These are phyloP conservation scores for Columba livia DNA, from an alignment of 2,113 vertebrate species.

Conservation along the genomic window DNA sequence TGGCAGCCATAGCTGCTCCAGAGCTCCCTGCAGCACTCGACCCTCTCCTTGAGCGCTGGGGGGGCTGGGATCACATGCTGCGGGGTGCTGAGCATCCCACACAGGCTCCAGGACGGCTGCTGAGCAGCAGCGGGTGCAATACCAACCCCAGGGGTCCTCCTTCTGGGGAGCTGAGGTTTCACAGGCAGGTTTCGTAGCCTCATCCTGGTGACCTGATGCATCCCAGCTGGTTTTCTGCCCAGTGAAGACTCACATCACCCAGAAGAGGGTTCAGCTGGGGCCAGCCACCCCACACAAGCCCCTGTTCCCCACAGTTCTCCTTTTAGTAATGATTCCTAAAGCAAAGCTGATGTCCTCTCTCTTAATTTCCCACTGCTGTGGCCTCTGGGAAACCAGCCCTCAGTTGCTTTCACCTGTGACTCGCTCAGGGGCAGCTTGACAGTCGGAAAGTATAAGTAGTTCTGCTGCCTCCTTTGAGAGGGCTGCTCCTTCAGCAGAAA, in stretches of 20 bases:
- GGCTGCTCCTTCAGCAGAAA: neutral
- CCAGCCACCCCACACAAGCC: neutral
- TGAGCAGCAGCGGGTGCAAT: fast-evolving
- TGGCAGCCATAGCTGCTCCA: neutral
- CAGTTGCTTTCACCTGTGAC: neutral
- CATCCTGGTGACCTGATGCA: neutral
- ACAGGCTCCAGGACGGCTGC: neutral
- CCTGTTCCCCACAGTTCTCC: neutral
- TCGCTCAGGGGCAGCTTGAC: neutral
- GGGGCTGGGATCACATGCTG: neutral
- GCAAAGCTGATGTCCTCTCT: neutral
- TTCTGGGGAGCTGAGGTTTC: neutral
- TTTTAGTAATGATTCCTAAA: neutral
- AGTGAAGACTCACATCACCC: neutral
- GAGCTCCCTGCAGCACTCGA: neutral
- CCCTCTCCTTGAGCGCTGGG: neutral
- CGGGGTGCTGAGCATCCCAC: neutral
- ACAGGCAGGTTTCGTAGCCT: neutral
- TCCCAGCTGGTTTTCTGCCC: neutral
- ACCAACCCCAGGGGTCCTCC: fast-evolving
- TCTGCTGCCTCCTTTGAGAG: neutral
- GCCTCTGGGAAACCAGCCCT: neutral
- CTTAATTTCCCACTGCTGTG: neutral
- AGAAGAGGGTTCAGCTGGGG: neutral
- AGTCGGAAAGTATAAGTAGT: neutral